Conservation (phyloP, 2,888 invertebrate genomes). For the Chloroclystis v-ata region DNA sequence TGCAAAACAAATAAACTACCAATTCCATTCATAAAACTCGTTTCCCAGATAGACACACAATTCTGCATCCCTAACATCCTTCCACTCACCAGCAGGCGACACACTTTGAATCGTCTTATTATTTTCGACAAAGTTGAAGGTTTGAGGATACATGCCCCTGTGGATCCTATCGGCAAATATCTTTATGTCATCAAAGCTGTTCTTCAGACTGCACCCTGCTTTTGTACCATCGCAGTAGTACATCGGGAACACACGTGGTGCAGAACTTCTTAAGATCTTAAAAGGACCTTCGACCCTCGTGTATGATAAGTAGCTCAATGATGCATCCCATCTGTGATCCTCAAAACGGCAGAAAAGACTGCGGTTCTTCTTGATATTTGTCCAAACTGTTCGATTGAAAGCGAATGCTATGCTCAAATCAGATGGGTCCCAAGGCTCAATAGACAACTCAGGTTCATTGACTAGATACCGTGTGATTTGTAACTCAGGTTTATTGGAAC, state of each 20-base stretch:
- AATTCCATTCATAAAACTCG: not conserved
- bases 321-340: constrained; percentile 45
- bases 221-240: constrained; percentile 27
- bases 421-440: constrained; percentile 35
- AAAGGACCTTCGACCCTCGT: constrained; percentile 30
- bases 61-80: constrained; percentile 43
- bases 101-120: constrained; percentile 18
- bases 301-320: constrained; percentile 34
- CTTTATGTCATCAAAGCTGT: constrained; percentile 24
- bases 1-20: not conserved
- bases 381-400: constrained; percentile 44
- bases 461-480: constrained; percentile 21
- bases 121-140: constrained; percentile 12
- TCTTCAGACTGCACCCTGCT: constrained; percentile 23
- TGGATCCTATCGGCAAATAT: constrained; percentile 27
- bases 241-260: constrained; percentile 41
- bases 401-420: constrained; percentile 36
- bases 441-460: constrained; percentile 17
- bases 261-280: constrained; percentile 31
- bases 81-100: constrained; percentile 30
- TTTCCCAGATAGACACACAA: constrained; percentile 29
- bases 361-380: constrained; percentile 32
- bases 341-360: constrained; percentile 41
- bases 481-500: constrained; percentile 28
- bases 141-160: constrained; percentile 30